Evolutionary conservation across 1,140 invertebrate genomes (phyloP).

Genomic region (Caenorhabditis brenneri): DNA sequence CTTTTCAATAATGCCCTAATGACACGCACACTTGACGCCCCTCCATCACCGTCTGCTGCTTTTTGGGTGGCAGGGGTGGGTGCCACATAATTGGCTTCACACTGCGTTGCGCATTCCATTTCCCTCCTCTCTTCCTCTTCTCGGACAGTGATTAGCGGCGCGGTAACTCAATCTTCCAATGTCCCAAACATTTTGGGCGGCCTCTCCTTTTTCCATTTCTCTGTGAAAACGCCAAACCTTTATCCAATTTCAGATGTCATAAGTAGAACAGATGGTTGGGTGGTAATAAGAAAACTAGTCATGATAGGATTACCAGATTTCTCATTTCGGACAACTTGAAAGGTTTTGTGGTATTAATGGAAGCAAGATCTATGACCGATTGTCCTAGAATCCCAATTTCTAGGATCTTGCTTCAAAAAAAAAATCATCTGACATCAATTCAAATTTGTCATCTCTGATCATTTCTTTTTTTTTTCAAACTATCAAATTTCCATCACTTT

Average conservation of each 20-base stretch:
- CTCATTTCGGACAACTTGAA: too few relatives aligned
- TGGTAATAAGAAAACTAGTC: too few relatives aligned
- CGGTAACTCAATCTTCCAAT: conserved; percentile 34
- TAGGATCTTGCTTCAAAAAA: too few relatives aligned
- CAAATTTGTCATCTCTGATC: too few relatives aligned
- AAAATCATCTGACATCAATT: too few relatives aligned
- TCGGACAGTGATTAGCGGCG: conserved; percentile 31
- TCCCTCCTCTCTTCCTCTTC: neutral
- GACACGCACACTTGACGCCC: conserved; percentile 34
- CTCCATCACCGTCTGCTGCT: conserved; percentile 3
- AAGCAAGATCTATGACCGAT: too few relatives aligned
- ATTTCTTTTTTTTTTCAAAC: neutral
- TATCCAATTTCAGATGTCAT: neutral
- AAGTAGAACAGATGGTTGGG: too few relatives aligned
- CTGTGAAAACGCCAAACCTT: too few relatives aligned
- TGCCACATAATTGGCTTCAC: conserved; percentile 39
- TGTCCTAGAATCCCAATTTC: too few relatives aligned
- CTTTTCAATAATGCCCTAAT: conserved; percentile 37
- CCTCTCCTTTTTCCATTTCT: neutral
- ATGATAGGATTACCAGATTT: too few relatives aligned
- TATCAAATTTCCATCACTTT: neutral
- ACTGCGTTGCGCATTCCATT: conserved; percentile 38
- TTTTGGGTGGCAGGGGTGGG: neutral
- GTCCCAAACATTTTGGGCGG: conserved; percentile 8
- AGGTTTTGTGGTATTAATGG: too few relatives aligned